These are phyloP conservation scores for Verasper variegatus DNA, from an alignment of 2,113 vertebrate species.

Conservation along the genomic window DNA sequence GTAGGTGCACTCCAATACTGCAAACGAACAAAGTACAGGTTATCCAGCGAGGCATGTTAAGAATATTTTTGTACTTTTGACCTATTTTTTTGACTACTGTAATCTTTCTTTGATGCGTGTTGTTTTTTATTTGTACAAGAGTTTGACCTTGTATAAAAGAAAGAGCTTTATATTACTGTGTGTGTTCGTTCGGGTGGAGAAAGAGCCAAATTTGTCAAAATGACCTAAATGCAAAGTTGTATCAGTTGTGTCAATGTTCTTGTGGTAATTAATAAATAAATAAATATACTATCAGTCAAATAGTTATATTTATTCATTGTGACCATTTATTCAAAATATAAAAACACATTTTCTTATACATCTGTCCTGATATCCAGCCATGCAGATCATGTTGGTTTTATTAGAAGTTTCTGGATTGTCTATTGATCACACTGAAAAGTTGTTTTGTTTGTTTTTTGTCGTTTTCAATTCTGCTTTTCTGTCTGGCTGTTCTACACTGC, in stretches of 20 bases:
- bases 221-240: conserved; percentile 15
- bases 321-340: too few relatives aligned
- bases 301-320: not conserved
- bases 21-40: conserved; percentile 39
- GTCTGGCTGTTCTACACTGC: too few relatives aligned
- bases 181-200: conserved; percentile 24
- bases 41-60: conserved; percentile 39
- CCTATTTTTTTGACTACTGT: conserved; percentile 31
- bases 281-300: conserved; percentile 16
- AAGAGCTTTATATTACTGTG: conserved; percentile 21
- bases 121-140: conserved; percentile 44
- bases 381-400: not conserved
- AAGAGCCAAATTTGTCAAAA: conserved; percentile 11
- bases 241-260: conserved; percentile 7
- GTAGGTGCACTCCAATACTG: conserved; percentile 27
- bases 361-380: too few relatives aligned
- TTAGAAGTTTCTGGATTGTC: not conserved
- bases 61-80: conserved; percentile 65
- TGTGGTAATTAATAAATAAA: conserved; percentile 33
- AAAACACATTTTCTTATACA: too few relatives aligned
- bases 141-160: conserved; percentile 20
- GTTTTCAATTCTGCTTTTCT: too few relatives aligned
- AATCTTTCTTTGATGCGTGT: conserved; percentile 36
- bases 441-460: too few relatives aligned
- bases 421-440: too few relatives aligned